Percentiles rank a stretch among this genome's conserved stretches.
These are phyloP conservation scores for Rhodeus uyekii DNA, from an alignment of 2,797 vertebrate genomes.

Conservation along the genomic window DNA sequence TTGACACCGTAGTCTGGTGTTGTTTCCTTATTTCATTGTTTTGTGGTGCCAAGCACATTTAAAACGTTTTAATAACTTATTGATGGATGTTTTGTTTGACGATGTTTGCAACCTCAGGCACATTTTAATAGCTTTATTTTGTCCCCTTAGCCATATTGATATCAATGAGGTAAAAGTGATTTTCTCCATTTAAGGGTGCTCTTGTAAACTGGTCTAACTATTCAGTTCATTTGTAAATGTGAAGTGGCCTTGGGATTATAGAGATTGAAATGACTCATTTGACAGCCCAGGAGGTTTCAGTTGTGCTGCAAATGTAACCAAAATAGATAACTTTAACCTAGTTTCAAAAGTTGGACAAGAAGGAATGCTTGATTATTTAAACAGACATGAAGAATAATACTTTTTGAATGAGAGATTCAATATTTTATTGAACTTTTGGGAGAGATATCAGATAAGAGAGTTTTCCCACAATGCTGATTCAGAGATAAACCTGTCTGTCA, in stretches of 20 bases:
- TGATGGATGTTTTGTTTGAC: slow-evolving; percentile 60
- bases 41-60: slow-evolving; percentile 67
- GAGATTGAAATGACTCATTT: slow-evolving; percentile 30
- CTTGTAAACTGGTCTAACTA: slow-evolving; percentile 48
- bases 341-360: slow-evolving; percentile 2
- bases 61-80: slow-evolving; percentile 77
- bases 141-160: slow-evolving; percentile 22
- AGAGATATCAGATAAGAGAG: slow-evolving; percentile 18
- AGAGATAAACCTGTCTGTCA: slow-evolving; percentile 66
- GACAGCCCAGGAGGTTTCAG: not conserved
- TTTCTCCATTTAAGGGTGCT: slow-evolving; percentile 27
- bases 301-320: not conserved
- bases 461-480: slow-evolving; percentile 67
- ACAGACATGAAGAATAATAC: not conserved
- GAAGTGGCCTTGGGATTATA: slow-evolving; percentile 33
- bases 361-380: slow-evolving; percentile 38
- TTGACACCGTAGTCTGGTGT: slow-evolving; percentile 41
- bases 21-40: slow-evolving; percentile 53
- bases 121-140: slow-evolving; percentile 52
- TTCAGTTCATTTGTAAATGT: slow-evolving; percentile 35
- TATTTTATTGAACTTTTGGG: slow-evolving; percentile 48
- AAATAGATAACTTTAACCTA: slow-evolving; percentile 1
- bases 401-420: not conserved
- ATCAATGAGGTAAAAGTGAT: slow-evolving; percentile 1
- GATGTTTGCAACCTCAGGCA: slow-evolving; percentile 47